phyloP scores from a whole-genome alignment of 2,797 vertebrate genomes.

The Ceyx erithaca region DNA sequence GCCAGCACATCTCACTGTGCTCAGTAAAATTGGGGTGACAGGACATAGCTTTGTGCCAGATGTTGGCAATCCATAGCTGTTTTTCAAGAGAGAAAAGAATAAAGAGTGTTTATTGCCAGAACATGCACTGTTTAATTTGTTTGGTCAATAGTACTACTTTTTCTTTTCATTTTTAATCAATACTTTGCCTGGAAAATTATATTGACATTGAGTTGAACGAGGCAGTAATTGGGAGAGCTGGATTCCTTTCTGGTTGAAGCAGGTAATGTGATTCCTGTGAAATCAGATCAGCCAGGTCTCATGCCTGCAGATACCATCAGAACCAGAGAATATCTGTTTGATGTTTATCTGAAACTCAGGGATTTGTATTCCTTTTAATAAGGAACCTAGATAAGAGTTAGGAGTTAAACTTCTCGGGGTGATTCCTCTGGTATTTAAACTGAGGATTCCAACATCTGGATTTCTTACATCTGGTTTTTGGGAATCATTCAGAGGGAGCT shows the following conservation, averaged over 20 bases:
- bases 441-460: neutral
- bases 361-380: neutral
- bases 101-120: neutral
- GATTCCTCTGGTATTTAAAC: neutral
- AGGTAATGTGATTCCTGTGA: neutral
- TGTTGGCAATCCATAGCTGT: neutral
- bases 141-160: neutral
- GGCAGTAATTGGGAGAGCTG: neutral
- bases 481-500: neutral
- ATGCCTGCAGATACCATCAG: neutral
- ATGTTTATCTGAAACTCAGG: neutral
- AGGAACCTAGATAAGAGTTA: neutral
- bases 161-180: conserved; percentile 22
- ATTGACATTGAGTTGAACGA: neutral
- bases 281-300: conserved; percentile 9
- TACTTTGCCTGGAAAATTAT: conserved; percentile 1
- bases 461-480: neutral
- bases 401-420: neutral
- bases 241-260: neutral
- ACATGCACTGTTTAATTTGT: neutral
- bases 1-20: neutral
- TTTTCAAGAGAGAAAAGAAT: neutral
- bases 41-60: neutral
- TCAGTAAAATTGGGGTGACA: neutral
- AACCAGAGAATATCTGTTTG: neutral